phyloP scores from a whole-genome alignment of 1,140 invertebrate species.

The Pseudobourletiella spinata region DNA sequence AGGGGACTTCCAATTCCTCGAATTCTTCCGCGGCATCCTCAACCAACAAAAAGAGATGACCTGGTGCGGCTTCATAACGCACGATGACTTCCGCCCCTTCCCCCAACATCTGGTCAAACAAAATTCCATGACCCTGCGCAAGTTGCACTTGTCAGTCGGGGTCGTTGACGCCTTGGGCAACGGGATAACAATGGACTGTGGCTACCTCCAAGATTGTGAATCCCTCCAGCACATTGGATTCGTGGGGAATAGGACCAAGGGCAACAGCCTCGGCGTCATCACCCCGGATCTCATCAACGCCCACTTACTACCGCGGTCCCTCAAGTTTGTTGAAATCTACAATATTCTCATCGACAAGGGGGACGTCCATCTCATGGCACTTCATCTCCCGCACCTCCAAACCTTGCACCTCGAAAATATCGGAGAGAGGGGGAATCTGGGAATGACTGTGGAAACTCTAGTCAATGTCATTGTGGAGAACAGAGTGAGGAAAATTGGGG shows the following conservation, averaged over 20 bases:
- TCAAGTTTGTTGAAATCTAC: slow-evolving; percentile 7
- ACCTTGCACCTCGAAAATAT: slow-evolving; percentile 9
- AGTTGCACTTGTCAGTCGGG: background rate
- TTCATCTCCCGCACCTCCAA: background rate
- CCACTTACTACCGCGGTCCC: background rate
- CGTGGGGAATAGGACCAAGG: background rate
- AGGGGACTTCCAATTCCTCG: background rate
- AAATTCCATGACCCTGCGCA: background rate
- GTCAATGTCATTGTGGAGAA: background rate
- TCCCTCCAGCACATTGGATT: slow-evolving; percentile 3
- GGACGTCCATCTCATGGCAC: background rate
- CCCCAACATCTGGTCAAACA: slow-evolving; percentile 8
- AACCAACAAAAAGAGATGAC: slow-evolving; percentile 3
- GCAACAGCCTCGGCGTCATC: background rate
- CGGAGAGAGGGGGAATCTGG: background rate
- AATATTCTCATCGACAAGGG: background rate
- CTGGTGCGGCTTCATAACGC: slow-evolving; percentile 4
- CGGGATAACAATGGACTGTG: background rate
- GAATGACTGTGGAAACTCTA: background rate
- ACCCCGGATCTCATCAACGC: background rate
- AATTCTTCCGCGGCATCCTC: background rate
- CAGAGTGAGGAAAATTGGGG: background rate
- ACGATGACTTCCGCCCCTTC: slow-evolving; percentile 5
- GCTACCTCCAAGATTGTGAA: background rate
- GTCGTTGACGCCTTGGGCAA: background rate